phyloP scores from a whole-genome alignment of 2,797 vertebrate genomes.

The Hydrophis major region DNA sequence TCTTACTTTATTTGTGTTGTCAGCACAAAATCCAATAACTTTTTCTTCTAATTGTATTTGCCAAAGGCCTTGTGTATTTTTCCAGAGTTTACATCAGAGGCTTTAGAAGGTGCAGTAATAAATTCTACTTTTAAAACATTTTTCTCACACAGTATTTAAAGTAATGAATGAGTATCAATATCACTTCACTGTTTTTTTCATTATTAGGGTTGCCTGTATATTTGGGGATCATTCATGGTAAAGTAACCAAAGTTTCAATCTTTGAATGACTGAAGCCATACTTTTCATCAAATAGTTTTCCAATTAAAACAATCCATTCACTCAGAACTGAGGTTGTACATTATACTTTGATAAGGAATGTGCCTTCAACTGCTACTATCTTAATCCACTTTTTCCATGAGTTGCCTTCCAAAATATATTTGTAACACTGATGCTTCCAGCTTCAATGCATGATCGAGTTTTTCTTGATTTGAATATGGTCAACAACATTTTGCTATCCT shows the following conservation, averaged over 20 bases:
- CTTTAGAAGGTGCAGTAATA: background rate
- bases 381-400: background rate
- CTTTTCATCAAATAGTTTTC: background rate
- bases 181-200: background rate
- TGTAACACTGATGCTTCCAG: background rate
- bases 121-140: background rate
- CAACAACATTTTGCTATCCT: background rate
- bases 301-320: background rate
- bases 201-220: background rate
- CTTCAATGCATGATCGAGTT: background rate
- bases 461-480: background rate
- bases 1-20: background rate
- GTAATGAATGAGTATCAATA: background rate
- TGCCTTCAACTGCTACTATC: background rate
- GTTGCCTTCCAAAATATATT: background rate
- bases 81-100: background rate
- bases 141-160: background rate
- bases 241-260: background rate
- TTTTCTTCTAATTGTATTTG: background rate
- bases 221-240: background rate
- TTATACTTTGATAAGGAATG: background rate
- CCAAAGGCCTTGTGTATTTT: background rate
- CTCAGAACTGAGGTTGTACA: background rate
- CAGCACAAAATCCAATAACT: background rate
- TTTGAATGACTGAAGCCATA: background rate